Percentiles rank a stretch among this genome's conserved stretches.
phyloP scores from a whole-genome alignment of 1,140 invertebrate genomes.

The Pemphigus obesinymphae region DNA sequence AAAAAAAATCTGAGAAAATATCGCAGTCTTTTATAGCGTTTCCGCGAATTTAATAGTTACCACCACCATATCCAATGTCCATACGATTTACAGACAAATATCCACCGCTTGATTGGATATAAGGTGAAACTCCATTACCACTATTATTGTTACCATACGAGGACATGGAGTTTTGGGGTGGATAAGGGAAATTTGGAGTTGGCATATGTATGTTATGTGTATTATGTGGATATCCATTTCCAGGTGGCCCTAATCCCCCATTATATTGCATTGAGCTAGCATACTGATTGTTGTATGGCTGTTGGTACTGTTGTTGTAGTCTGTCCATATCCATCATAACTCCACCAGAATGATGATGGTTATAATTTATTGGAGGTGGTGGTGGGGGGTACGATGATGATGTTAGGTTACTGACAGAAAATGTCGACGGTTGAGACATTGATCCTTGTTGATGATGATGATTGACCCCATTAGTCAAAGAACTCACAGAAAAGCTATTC shows the following conservation, averaged over 20 bases:
- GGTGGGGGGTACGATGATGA: not conserved
- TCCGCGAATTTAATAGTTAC: conserved; percentile 53
- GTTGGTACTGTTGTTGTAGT: conserved; percentile 21
- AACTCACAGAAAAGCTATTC: conserved; percentile 51
- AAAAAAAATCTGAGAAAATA: conserved; percentile 34
- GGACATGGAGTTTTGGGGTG: conserved; percentile 45
- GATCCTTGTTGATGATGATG: conserved; percentile 8
- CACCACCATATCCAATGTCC: conserved; percentile 55
- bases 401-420: conserved; percentile 19
- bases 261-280: conserved; percentile 46
- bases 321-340: conserved; percentile 39
- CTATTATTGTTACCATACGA: conserved; percentile 52
- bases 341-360: conserved; percentile 27
- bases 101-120: conserved; percentile 51
- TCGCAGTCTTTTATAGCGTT: conserved; percentile 24
- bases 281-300: conserved; percentile 49
- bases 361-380: conserved; percentile 20
- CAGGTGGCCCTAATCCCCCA: conserved; percentile 1
- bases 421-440: conserved; percentile 22
- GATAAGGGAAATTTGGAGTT: conserved; percentile 57
- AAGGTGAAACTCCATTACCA: conserved; percentile 53
- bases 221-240: conserved; percentile 46
- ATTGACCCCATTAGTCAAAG: conserved; percentile 50
- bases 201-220: conserved; percentile 55
- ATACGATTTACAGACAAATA: conserved; percentile 52